Percentiles rank a stretch among this genome's conserved stretches.
These are phyloP conservation scores for Cephalopterus ornatus DNA, from an alignment of 2,113 vertebrate species.

Conservation along the genomic window DNA sequence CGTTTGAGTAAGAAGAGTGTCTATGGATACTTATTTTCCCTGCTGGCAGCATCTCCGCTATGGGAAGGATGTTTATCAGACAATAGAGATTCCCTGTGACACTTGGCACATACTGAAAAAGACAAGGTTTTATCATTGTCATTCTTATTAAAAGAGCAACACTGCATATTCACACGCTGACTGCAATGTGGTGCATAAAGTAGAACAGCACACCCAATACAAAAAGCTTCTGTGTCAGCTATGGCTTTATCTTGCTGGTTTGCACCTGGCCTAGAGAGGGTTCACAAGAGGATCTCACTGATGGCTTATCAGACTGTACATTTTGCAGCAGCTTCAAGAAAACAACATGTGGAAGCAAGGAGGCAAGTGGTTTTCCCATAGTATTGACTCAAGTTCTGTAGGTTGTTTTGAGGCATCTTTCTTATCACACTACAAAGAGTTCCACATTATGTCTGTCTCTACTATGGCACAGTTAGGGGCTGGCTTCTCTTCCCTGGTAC, in stretches of 20 bases:
- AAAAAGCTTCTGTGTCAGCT: neutral
- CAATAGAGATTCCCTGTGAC: neutral
- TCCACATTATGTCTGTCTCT: neutral
- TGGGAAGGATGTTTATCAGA: rapidly evolving
- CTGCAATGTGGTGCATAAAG: neutral
- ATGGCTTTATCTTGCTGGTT: neutral
- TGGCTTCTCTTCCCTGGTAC: neutral
- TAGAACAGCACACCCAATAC: neutral
- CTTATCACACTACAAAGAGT: neutral
- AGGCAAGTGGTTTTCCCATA: neutral
- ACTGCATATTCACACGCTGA: neutral
- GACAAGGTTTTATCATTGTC: neutral
- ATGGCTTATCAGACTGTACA: neutral
- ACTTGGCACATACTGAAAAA: neutral
- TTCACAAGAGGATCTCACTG: neutral
- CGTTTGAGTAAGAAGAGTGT: neutral
- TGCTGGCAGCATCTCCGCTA: rapidly evolving
- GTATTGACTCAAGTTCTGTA: neutral
- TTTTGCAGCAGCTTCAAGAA: neutral
- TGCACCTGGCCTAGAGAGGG: neutral
- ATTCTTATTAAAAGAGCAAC: neutral
- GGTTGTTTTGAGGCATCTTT: neutral
- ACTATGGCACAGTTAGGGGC: neutral
- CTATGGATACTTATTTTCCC: neutral
- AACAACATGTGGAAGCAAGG: neutral